Evolutionary conservation across 2,888 invertebrate species (phyloP).

Genomic region (Eupithecia subumbrata): DNA sequence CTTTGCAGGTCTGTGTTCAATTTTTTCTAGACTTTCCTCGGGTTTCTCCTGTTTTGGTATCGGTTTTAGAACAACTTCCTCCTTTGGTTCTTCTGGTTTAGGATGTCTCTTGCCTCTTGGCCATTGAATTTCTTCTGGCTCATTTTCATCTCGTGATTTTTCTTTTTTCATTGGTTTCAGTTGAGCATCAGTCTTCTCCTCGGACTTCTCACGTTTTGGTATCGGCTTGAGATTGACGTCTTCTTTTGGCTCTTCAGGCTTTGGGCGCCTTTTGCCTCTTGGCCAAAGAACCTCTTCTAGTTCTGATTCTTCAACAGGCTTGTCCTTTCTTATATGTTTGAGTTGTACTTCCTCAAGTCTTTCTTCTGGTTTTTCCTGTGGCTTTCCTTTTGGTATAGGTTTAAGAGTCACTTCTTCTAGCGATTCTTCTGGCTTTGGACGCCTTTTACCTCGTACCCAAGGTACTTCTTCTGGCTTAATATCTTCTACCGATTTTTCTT

Average conservation of each 20-base stretch:
- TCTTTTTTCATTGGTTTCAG: conserved; percentile 10
- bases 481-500: conserved; percentile 49
- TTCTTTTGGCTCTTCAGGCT: conserved; percentile 57
- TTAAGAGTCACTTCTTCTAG: conserved; percentile 59
- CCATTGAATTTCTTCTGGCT: conserved; percentile 16
- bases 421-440: conserved; percentile 40
- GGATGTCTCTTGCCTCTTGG: conserved; percentile 25
- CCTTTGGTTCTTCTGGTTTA: conserved; percentile 54
- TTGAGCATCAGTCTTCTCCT: conserved; percentile 16
- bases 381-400: conserved; percentile 16
- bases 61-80: conserved; percentile 23
- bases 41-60: conserved; percentile 10
- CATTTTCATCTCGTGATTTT: conserved; percentile 1
- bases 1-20: neutral
- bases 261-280: conserved; percentile 52
- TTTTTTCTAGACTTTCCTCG: conserved; percentile 12
- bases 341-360: conserved; percentile 66
- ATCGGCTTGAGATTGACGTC: conserved; percentile 58
- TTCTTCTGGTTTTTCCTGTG: conserved; percentile 70
- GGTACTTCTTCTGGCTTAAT: conserved; percentile 52
- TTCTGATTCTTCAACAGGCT: conserved; percentile 40
- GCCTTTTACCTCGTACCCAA: conserved; percentile 24
- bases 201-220: conserved; percentile 45
- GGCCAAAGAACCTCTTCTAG: conserved; percentile 54
- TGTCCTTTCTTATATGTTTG: conserved; percentile 57